phyloP scores from a whole-genome alignment of 92 coral and sea anemone genomes.

The Montipora capitata region DNA sequence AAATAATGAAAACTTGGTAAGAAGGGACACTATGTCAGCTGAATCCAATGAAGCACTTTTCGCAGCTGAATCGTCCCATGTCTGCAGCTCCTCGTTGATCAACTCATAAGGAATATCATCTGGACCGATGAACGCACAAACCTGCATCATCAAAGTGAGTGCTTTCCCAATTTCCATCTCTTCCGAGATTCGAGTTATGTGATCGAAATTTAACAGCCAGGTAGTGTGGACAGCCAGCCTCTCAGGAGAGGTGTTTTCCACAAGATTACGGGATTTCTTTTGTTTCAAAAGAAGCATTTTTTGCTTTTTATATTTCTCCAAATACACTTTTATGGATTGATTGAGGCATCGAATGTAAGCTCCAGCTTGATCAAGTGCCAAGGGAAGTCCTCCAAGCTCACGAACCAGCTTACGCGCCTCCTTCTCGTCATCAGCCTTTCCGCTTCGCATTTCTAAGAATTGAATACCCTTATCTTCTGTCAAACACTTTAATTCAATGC shows the following conservation, averaged over 20 bases:
- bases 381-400: constrained; percentile 88
- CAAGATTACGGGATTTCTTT: constrained; percentile 56
- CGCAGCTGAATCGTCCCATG: constrained; percentile 42
- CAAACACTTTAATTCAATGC: constrained; percentile 73
- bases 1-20: constrained; percentile 92
- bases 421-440: constrained; percentile 25
- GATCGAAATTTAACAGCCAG: constrained; percentile 86
- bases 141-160: constrained; percentile 74
- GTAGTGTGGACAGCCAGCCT: constrained; percentile 87
- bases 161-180: constrained; percentile 57
- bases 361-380: constrained; percentile 93
- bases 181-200: constrained; percentile 47
- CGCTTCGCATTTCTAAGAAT: constrained; percentile 68
- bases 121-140: constrained; percentile 86
- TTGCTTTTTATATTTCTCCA: constrained; percentile 68
- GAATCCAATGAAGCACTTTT: constrained; percentile 34
- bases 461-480: constrained; percentile 73
- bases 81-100: constrained; percentile 82
- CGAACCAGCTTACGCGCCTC: constrained; percentile 50
- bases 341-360: constrained; percentile 72
- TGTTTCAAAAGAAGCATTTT: constrained; percentile 70
- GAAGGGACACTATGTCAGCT: constrained; percentile 72
- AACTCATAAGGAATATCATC: constrained; percentile 88
- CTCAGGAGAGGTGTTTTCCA: constrained; percentile 73
- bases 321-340: constrained; percentile 63